Conservation (phyloP, 2,113 vertebrate genomes). For the Mastomys coucha region DNA sequence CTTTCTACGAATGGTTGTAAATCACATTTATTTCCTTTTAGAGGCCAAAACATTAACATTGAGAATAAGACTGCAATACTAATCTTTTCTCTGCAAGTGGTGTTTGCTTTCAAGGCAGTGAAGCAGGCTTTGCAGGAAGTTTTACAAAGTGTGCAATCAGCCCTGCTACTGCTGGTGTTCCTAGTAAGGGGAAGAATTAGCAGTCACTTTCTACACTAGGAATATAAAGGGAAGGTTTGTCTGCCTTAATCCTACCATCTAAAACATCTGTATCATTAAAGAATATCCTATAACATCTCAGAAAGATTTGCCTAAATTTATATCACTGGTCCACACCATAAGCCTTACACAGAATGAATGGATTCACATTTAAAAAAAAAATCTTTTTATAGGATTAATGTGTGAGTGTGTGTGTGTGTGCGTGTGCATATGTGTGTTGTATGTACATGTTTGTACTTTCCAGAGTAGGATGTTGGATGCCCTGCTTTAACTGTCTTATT, state of each 20-base stretch:
- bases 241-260: too few relatives aligned
- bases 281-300: not conserved
- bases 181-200: not conserved
- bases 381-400: not conserved
- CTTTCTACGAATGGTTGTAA: conserved; percentile 28
- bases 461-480: not conserved
- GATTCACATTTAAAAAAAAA: not conserved
- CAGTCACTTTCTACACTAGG: not conserved
- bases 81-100: not conserved
- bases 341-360: not conserved
- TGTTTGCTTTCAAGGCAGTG: not conserved
- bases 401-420: not conserved
- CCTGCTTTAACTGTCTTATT: too few relatives aligned
- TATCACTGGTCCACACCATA: not conserved
- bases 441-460: not conserved
- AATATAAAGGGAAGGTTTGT: not conserved
- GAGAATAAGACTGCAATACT: not conserved
- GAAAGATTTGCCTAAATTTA: not conserved
- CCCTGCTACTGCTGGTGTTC: not conserved
- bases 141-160: conserved; percentile 1
- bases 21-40: conserved; percentile 53
- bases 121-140: not conserved
- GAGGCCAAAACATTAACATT: conserved; percentile 16
- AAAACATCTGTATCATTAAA: not conserved
- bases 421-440: not conserved